Evolutionary conservation across 2,888 invertebrate genomes (phyloP).

Genomic region (Mactromeris polynyma): DNA sequence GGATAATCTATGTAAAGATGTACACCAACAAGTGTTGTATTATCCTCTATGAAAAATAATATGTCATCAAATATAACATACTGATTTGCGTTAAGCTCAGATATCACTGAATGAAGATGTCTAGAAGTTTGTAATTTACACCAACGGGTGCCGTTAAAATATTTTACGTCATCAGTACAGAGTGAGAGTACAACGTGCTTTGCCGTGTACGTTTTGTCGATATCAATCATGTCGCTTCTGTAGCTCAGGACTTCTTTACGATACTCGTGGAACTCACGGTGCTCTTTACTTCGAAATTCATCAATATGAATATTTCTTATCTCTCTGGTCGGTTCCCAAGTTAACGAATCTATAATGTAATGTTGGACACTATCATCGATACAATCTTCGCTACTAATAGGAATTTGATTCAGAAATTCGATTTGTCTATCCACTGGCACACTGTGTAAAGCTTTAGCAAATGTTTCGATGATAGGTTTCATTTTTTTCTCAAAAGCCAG

Average conservation of each 20-base stretch:
- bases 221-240: not conserved
- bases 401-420: not conserved
- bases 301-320: not conserved
- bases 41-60: not conserved
- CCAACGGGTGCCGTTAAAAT: constrained; percentile 9
- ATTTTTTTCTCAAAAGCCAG: not conserved
- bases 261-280: not conserved
- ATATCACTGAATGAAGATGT: not conserved
- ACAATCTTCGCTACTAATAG: not conserved
- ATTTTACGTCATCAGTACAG: not conserved
- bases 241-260: not conserved
- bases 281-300: not conserved
- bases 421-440: not conserved
- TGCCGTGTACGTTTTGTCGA: not conserved
- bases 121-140: not conserved
- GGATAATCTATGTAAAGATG: not conserved
- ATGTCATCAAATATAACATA: not conserved
- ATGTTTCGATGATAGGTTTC: not conserved
- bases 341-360: not conserved
- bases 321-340: not conserved
- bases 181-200: not conserved
- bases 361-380: not conserved
- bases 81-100: not conserved
- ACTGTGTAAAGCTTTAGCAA: not conserved
- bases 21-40: not conserved